Base-by-base conservation (phyloP, 2,113 vertebrate species). In the Pteropus alecto region DNA sequence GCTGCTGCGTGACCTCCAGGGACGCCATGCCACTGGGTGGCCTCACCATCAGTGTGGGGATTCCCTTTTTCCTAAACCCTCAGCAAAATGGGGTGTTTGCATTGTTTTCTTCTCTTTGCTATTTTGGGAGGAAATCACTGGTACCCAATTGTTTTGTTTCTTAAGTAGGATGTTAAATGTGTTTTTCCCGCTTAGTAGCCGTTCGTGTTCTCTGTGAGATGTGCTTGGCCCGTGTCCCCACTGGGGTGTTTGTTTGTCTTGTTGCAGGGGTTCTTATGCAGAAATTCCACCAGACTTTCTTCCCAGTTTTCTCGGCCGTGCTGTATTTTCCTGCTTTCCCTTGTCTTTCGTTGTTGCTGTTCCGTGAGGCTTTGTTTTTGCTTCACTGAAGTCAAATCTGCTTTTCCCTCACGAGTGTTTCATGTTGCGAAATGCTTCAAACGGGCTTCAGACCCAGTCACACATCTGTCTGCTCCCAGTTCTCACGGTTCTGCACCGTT, bases 91-190 rank as follows among this genome's bases (percentile, higher is more conserved):
- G 67, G 38, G 0, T 68, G 13, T 68, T 76, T 68, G 63, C 15
- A 22, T 43, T 46, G 14, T 38, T 78, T 38, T 63, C 46, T 51
- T 26, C 9, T 48, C 56, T 70, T 58, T 60, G 70, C 48, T 16
- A 14, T 92, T 88, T 88, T 48, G 63, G 63, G 48, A 84, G 26
- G 33, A 95, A 83, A 16, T 71, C 76, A 67, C 41, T 41, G 21
- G 28, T 28, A 85, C 74, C 38, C 41, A 28, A 41, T 38, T 70
- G 43, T 26, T 76, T 35, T 9, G n/a, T 91, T 74, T 67, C 30
- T 51, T 67, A 46, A 7, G 67, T 26, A 28, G 56, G n/a, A 19
- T 84, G 48, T n/a, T 35, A 41, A 48, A 30, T 77, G 22, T 22
- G 16, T 60, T 33, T 81, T 46, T 51, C 83, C 51, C 70, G 2